These are phyloP conservation scores for Dendroctonus ponderosae DNA, from an alignment of 1,140 invertebrate species.

Conservation along the genomic window DNA sequence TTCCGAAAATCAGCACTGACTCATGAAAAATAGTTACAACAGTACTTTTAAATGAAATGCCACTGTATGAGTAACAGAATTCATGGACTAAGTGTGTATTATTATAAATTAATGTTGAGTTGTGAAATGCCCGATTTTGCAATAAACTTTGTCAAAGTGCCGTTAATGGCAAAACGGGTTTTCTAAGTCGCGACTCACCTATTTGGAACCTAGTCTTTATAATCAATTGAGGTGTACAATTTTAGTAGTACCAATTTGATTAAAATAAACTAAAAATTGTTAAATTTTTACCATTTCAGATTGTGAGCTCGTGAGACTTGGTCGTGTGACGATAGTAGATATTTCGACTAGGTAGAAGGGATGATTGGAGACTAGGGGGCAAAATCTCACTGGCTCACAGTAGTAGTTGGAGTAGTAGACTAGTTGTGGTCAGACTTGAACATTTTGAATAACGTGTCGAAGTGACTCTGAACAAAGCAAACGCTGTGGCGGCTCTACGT, in stretches of 20 bases:
- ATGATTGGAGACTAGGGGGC: conserved; percentile 38
- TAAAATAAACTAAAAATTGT: conserved; percentile 25
- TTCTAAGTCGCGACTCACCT: no score
- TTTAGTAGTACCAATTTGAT: conserved; percentile 1
- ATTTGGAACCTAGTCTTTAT: no score
- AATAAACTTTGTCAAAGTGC: no score
- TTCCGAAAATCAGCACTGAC: no score
- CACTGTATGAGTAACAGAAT: no score
- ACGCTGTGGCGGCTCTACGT: conserved; percentile 46
- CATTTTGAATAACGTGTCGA: conserved; percentile 29
- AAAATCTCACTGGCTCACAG: conserved; percentile 47
- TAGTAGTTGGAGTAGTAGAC: conserved; percentile 38
- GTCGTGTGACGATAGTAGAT: conserved; percentile 44
- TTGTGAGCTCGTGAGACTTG: conserved; percentile 46
- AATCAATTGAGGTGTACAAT: no score
- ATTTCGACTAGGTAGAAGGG: conserved; percentile 44
- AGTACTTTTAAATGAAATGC: no score
- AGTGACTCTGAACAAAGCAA: conserved; percentile 38
- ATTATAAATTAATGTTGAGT: no score
- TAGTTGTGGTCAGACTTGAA: conserved; percentile 38
- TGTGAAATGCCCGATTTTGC: no score
- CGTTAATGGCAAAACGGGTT: no score
- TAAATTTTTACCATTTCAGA: conserved; percentile 48
- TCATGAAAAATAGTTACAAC: no score
- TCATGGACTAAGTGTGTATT: no score